Evolutionary conservation across 2,888 invertebrate genomes (phyloP), one percentile per base, ranked within the genome.

Genomic region (Rhagophthalmus giganteus): DNA sequence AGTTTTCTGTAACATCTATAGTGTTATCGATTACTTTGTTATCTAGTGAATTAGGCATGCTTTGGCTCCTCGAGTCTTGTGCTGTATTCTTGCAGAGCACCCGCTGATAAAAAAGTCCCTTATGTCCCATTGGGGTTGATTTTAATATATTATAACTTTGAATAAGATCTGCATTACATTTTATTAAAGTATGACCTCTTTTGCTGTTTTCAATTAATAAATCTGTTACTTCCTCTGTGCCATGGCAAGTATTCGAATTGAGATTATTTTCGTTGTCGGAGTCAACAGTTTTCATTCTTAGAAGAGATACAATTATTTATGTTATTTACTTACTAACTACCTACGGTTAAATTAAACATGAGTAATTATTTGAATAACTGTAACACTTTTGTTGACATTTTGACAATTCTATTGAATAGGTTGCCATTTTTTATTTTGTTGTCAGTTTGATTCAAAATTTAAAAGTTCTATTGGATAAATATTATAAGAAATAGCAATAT

Each of bases 1-100:
- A 67, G 65, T 46, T 54, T 33, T 63, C 61, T 33, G 52, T 44
- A 50, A 54, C 54, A 42, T 63, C 60, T 32, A 55, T 14, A 26
- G 28, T 30, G 45, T 53, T 55, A 37, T 28, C 41, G 27, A 49
- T 42, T 38, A 66, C 60, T 53, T 67, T 65, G 41, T 69, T 68
- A 53, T 70, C 70, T 39, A 70, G 62, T 52, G 71, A 71, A 59
- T 70, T 72, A 13, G 76, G 76, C 61, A 76, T 62, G 64, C 76
- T 77, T 62, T 72, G 73, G 58, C 74, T 74, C 58, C 71, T 61
- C 42, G 58, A 51, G 54, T 72, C 70, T 55, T 65, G 61, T 16
- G 59, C 62, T 15, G 61, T 62, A 32, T 59, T 63, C 45, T 58
- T 63, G 14, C 58, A 53, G 9, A 66, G 49, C 27, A 65, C 57